Evolutionary conservation across 2,113 vertebrate species (phyloP), one percentile per base, ranked within the genome.

Genomic region (Rhinopomastus cyanomelas): DNA sequence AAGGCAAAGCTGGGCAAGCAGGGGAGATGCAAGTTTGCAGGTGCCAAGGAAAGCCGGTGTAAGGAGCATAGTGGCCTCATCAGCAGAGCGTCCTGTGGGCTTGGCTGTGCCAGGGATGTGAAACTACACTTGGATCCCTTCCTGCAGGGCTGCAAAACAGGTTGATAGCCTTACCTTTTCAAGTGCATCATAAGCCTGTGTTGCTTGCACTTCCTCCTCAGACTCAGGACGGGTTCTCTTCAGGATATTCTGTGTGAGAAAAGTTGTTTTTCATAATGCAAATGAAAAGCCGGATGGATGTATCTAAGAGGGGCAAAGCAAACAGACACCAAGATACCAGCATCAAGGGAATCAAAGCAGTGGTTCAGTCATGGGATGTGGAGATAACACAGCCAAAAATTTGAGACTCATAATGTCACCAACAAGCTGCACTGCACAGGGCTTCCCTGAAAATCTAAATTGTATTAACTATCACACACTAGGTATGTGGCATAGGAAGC

Each of bases 221-320:
- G 99, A 99, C 11, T 97, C 98, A 0, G 98, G 98, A 14, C 92
- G 96, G 11, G 98, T 98, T 96, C 98, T 98, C 94, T 99, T 99
- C 95, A 99, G 96, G 81, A 99, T 99, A 96, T 99, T 99, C 99
- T 99, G 93, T 2, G 68, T 79, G 26, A 85, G 74, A 81, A 51
- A 85, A 71, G 8, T 23, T 11, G 4, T 8, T 87, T 89, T 73
- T 81, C 20, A 19, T 39, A n/a, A 83, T 3, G 37, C 20, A 83
- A 48, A 59, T 11, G 55, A 29, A 52, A 92, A 86, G 18, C n/a
- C 61, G 19, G 46, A 67, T 19, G 19, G 39, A 20, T 2, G 18
- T 22, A 25, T 44, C 29, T 66, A 32, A 12, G 37, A 72, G 21
- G 5, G 30, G 30, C 9, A 66, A 5, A 18, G 87, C 42, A 90